phyloP scores from a whole-genome alignment of 2,797 vertebrate species.

The Champsocephalus gunnari region DNA sequence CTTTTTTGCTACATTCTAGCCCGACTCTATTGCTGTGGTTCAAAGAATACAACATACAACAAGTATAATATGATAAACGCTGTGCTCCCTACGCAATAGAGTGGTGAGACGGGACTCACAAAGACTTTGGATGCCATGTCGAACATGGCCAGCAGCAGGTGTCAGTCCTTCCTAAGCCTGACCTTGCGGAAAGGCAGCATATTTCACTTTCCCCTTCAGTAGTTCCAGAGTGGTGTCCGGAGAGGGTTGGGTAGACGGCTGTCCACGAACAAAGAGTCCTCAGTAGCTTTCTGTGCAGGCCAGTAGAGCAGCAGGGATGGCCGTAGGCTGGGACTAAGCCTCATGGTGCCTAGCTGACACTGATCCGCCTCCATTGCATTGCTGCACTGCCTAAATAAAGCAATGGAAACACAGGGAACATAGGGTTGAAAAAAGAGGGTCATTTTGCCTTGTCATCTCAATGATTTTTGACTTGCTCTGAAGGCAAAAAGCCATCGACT shows the following conservation, averaged over 20 bases:
- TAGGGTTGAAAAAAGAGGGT: constrained; percentile 40
- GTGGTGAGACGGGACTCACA: constrained; percentile 6
- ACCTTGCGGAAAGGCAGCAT: constrained; percentile 66
- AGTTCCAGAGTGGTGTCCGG: constrained; percentile 54
- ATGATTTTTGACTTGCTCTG: constrained; percentile 35
- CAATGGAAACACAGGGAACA: constrained; percentile 39
- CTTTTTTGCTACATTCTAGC: constrained; percentile 1
- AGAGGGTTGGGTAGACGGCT: constrained; percentile 49
- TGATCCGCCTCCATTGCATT: constrained; percentile 68
- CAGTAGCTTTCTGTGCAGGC: constrained; percentile 58
- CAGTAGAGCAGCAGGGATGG: constrained; percentile 64
- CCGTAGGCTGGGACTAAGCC: constrained; percentile 77
- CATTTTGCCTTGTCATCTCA: constrained; percentile 55
- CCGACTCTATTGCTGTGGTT: constrained; percentile 22
- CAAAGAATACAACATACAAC: constrained; percentile 2
- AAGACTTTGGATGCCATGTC: constrained; percentile 47
- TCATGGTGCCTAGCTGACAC: constrained; percentile 65
- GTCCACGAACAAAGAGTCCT: constrained; percentile 56
- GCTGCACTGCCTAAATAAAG: constrained; percentile 72
- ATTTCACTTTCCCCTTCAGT: constrained; percentile 73
- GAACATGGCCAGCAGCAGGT: constrained; percentile 65
- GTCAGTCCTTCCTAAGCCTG: constrained; percentile 51
- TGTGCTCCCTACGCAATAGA: constrained; percentile 27
- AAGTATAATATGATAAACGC: constrained; percentile 21
- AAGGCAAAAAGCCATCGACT: constrained; percentile 9